These are phyloP conservation scores for Bombycilla garrulus DNA, from an alignment of 2,113 vertebrate genomes.

Conservation along the genomic window DNA sequence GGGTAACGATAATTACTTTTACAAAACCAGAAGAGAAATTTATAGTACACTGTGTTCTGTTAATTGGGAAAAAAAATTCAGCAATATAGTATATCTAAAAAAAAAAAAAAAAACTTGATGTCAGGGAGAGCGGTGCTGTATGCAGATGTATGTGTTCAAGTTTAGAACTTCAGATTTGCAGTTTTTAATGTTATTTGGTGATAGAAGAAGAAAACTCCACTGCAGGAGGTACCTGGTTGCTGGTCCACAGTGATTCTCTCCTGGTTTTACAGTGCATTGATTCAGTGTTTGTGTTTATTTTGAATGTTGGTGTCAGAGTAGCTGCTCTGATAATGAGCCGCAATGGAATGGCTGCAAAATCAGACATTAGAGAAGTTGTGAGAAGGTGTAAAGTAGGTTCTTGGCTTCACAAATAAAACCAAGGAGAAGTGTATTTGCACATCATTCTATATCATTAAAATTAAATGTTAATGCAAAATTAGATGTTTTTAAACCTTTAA, in stretches of 20 bases:
- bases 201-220: not conserved
- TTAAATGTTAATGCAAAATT: not conserved
- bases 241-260: not conserved
- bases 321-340: not conserved
- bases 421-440: not conserved
- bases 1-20: rapidly evolving
- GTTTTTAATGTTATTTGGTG: not conserved
- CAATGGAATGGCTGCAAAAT: not conserved
- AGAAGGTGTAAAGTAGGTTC: not conserved
- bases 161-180: not conserved
- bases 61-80: not conserved
- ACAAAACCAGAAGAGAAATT: not conserved
- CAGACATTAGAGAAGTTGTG: not conserved
- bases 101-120: not conserved
- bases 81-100: no score
- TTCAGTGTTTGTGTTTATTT: not conserved
- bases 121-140: not conserved
- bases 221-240: not conserved
- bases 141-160: not conserved
- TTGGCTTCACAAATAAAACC: not conserved
- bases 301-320: not conserved
- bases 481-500: not conserved
- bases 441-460: not conserved
- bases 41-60: not conserved
- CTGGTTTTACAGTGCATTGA: not conserved